phyloP scores from a whole-genome alignment of 2,888 invertebrate species.

The Ophion slaviceki region DNA sequence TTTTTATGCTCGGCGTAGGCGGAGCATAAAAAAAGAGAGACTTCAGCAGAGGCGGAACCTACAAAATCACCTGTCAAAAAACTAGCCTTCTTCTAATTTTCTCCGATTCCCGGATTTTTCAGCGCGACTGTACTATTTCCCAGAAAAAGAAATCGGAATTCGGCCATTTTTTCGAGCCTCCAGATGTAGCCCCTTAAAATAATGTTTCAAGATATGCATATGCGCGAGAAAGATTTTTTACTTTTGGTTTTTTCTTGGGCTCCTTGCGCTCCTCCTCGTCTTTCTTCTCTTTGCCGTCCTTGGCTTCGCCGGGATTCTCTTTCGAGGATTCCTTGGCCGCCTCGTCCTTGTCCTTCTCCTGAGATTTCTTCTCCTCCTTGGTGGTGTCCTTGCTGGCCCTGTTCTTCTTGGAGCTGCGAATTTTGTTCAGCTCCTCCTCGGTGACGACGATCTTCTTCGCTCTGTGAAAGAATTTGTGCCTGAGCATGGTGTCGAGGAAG shows the following conservation, averaged over 20 bases:
- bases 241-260: conserved; percentile 83
- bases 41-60: too few species aligned
- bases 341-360: conserved; percentile 84
- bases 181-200: too few species aligned
- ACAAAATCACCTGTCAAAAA: too few species aligned
- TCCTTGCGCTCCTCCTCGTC: conserved; percentile 85
- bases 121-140: too few species aligned
- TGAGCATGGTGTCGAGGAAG: conserved; percentile 92
- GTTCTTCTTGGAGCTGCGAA: conserved; percentile 84
- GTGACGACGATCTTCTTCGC: conserved; percentile 90
- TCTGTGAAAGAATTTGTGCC: conserved; percentile 97
- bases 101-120: too few species aligned
- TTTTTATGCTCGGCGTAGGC: too few species aligned
- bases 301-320: conserved; percentile 81
- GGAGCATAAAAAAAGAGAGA: too few species aligned
- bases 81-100: too few species aligned
- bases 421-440: conserved; percentile 83
- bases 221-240: conserved; percentile 37
- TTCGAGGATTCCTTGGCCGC: conserved; percentile 81
- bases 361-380: conserved; percentile 67
- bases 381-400: conserved; percentile 76
- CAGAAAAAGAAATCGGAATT: too few species aligned
- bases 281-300: conserved; percentile 80
- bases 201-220: background rate
- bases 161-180: too few species aligned